Conservation (phyloP, 2,113 vertebrate species). For the Blennius ocellaris region DNA sequence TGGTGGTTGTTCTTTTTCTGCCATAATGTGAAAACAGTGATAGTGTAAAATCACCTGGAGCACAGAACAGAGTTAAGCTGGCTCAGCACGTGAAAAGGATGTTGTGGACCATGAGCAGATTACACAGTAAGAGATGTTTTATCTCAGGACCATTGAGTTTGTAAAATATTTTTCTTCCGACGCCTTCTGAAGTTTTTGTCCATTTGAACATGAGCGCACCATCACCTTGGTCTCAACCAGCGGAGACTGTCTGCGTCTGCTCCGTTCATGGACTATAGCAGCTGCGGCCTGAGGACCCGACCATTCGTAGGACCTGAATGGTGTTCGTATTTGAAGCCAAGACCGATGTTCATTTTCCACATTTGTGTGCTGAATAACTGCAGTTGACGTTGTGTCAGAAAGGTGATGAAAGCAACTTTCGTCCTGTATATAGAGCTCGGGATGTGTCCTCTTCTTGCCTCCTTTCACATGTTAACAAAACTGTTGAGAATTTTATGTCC, state of each 20-base stretch:
- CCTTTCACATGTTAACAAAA: constrained; percentile 44
- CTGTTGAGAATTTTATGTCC: constrained; percentile 43
- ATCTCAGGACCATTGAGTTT: constrained; percentile 15
- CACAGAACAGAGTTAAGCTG: background rate
- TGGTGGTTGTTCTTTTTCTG: constrained; percentile 8
- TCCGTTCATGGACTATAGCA: constrained; percentile 11
- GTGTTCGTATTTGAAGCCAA: constrained; percentile 6
- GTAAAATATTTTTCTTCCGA: constrained; percentile 28
- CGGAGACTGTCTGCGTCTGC: background rate
- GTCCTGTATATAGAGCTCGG: constrained; percentile 65
- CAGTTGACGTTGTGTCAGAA: constrained; percentile 16
- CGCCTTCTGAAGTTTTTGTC: constrained; percentile 6
- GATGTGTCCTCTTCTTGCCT: constrained; percentile 61
- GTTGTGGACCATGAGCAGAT: background rate
- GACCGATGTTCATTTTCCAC: constrained; percentile 16
- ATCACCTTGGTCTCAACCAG: background rate
- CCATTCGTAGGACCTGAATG: constrained; percentile 18
- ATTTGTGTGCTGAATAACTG: constrained; percentile 25
- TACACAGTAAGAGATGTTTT: constrained; percentile 19
- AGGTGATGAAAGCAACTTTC: constrained; percentile 74
- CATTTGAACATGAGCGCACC: background rate
- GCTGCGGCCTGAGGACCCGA: background rate
- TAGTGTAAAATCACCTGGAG: background rate
- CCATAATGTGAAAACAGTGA: constrained; percentile 28
- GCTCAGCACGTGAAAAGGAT: constrained; percentile 18